phyloP scores from a whole-genome alignment of 2,113 vertebrate species.

The Dicaeum eximium region DNA sequence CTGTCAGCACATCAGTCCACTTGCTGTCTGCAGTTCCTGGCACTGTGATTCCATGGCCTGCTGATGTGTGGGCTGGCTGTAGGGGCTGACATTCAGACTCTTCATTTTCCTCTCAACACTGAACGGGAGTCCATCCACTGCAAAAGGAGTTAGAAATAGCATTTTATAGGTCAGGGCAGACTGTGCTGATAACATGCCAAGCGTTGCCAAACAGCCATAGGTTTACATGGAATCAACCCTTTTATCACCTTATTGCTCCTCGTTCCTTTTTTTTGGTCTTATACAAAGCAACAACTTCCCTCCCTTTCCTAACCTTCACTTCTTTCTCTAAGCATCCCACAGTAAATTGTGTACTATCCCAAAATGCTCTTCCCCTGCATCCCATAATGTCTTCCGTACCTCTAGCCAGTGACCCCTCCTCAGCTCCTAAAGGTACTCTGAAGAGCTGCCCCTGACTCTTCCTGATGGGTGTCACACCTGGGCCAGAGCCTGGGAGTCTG shows the following conservation, averaged over 20 bases:
- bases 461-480: background rate
- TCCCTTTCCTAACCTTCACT: background rate
- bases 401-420: rapidly evolving
- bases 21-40: background rate
- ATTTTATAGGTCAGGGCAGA: background rate
- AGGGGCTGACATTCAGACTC: background rate
- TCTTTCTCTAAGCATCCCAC: background rate
- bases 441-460: background rate
- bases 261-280: background rate
- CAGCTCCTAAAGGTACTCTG: background rate
- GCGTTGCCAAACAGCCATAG: background rate
- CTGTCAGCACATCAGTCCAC: background rate
- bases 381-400: rapidly evolving
- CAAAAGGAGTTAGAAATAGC: background rate
- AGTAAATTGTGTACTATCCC: background rate
- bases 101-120: background rate
- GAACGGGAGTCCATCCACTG: background rate
- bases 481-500: background rate
- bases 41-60: too few species aligned
- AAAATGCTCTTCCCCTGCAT: background rate
- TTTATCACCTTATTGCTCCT: background rate
- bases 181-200: background rate
- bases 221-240: background rate
- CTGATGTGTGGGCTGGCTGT: background rate
- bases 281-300: background rate